phyloP scores from a whole-genome alignment of 2,888 invertebrate species.

The Microctonus brassicae region DNA sequence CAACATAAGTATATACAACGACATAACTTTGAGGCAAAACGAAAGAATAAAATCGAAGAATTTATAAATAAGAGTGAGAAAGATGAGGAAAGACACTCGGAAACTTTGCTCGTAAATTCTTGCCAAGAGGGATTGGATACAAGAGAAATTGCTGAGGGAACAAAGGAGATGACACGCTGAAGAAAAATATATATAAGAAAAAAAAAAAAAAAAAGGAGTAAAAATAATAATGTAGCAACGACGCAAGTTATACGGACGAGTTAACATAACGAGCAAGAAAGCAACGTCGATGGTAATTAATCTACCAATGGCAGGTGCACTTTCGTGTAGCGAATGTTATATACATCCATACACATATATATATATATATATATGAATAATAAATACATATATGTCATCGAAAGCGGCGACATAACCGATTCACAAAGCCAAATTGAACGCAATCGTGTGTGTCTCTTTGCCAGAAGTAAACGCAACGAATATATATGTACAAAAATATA shows the following conservation, averaged over 20 bases:
- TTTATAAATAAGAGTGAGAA: not conserved
- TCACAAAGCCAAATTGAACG: slow-evolving; percentile 25
- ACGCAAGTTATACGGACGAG: slow-evolving; percentile 24
- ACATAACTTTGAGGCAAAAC: too few species aligned
- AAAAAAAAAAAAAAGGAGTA: slow-evolving; percentile 34
- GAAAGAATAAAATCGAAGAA: too few species aligned
- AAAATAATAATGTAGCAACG: slow-evolving; percentile 6
- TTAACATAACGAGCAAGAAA: slow-evolving; percentile 19
- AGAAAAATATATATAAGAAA: slow-evolving; percentile 24
- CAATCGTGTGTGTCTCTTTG: slow-evolving; percentile 12
- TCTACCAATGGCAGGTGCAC: slow-evolving; percentile 19
- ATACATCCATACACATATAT: not conserved
- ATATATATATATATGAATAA: too few species aligned
- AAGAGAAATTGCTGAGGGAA: slow-evolving; percentile 38
- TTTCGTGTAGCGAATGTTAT: slow-evolving; percentile 22
- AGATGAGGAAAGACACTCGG: slow-evolving; percentile 17
- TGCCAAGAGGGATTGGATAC: slow-evolving; percentile 14
- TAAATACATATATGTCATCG: too few species aligned
- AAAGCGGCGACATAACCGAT: slow-evolving; percentile 7
- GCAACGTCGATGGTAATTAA: slow-evolving; percentile 24
- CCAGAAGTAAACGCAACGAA: not conserved
- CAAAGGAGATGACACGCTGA: slow-evolving; percentile 37
- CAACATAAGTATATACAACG: not conserved
- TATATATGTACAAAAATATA: not conserved
- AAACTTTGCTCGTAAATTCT: slow-evolving; percentile 39